Conservation (phyloP, 2,888 invertebrate genomes). For the Eupelmus urozonus region DNA sequence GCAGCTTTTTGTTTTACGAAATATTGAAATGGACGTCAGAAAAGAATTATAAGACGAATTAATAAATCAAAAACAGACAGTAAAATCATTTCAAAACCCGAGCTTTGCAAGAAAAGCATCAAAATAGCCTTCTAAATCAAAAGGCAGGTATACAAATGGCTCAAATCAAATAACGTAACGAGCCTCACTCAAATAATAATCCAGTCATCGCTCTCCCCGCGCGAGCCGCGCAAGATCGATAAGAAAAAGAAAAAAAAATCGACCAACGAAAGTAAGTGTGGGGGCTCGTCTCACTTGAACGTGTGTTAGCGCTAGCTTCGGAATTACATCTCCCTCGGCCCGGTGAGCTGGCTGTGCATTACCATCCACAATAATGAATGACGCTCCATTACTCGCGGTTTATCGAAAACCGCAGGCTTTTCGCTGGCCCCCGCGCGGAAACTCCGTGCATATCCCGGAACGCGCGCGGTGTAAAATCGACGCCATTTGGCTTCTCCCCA, state of each 20-base stretch:
- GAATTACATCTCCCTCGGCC: constrained; percentile 22
- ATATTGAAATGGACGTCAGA: no score
- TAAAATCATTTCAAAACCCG: no score
- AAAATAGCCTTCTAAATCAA: no score
- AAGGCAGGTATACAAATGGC: no score
- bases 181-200: not conserved
- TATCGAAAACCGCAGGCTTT: constrained; percentile 69
- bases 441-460: not conserved
- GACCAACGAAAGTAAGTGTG: not conserved
- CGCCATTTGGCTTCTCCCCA: not conserved
- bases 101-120: no score
- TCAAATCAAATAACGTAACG: not conserved
- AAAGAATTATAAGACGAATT: no score
- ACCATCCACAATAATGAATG: constrained; percentile 71
- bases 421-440: constrained; percentile 52
- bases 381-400: constrained; percentile 70
- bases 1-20: no score
- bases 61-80: no score
- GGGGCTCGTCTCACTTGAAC: not conserved
- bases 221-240: constrained; percentile 1
- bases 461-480: constrained; percentile 16
- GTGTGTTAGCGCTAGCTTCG: not conserved
- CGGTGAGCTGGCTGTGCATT: constrained; percentile 55
- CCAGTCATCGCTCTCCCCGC: not conserved
- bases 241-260: no score